phyloP scores from a whole-genome alignment of 1,140 invertebrate genomes.

The Caerostris extrusa region DNA sequence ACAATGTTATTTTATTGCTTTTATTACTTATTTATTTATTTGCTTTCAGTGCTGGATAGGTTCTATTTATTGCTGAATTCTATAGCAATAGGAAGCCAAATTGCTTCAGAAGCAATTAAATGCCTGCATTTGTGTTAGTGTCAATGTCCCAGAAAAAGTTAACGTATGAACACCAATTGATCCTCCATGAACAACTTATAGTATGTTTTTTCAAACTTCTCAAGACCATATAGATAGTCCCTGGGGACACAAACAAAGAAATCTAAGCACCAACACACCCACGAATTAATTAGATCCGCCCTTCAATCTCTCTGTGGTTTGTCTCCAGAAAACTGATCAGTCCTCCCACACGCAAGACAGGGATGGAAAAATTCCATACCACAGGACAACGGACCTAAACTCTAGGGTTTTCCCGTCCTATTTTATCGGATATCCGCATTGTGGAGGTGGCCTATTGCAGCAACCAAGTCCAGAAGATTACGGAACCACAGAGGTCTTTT shows the following conservation, averaged over 20 bases:
- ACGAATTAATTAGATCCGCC: constrained; percentile 54
- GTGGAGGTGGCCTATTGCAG: constrained; percentile 43
- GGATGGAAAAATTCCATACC: neutral
- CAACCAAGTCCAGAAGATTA: neutral
- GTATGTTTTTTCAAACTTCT: neutral
- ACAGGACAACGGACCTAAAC: neutral
- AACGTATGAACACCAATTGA: neutral
- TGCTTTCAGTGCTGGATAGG: neutral
- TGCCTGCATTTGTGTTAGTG: neutral
- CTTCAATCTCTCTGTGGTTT: constrained; percentile 3
- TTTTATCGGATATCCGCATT: constrained; percentile 65
- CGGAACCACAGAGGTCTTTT: neutral
- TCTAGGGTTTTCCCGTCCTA: constrained; percentile 30
- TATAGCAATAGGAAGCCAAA: neutral
- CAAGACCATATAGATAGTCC: neutral
- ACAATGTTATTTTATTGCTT: no score
- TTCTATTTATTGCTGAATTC: neutral
- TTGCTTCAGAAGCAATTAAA: neutral
- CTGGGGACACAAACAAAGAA: neutral
- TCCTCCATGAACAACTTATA: no score
- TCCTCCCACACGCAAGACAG: neutral
- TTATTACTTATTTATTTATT: no score
- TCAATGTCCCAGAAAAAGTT: neutral
- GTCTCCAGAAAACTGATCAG: neutral
- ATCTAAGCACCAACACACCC: neutral